A percentile compares a stretch with the other conserved stretches of the same genome.
Evolutionary conservation across 2,113 vertebrate species (phyloP).

Genomic region (Neolamprologus longior): DNA sequence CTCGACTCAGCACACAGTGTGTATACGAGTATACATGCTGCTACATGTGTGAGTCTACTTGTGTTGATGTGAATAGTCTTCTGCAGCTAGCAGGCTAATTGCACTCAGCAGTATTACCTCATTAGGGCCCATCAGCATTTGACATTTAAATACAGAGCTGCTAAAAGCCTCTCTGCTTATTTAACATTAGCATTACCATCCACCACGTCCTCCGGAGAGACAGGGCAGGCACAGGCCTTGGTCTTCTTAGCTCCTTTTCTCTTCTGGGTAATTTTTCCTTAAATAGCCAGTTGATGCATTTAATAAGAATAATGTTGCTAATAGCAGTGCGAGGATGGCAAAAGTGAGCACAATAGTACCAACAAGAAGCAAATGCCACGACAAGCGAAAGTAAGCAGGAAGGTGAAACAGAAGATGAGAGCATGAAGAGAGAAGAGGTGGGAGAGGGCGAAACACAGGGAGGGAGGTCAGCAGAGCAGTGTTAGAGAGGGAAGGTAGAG

Average conservation of each 20-base stretch:
- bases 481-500: conserved; percentile 88
- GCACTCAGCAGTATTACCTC: conserved; percentile 61
- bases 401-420: conserved; percentile 30
- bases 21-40: neutral
- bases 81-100: conserved; percentile 47
- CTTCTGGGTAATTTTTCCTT: neutral
- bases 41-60: neutral
- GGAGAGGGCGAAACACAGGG: conserved; percentile 64
- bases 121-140: conserved; percentile 64
- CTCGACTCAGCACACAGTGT: neutral
- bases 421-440: conserved; percentile 11
- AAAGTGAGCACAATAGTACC: neutral
- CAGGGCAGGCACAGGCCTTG: neutral
- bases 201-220: conserved; percentile 19
- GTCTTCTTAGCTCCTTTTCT: conserved; percentile 31
- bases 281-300: conserved; percentile 30
- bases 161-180: conserved; percentile 68
- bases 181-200: conserved; percentile 61
- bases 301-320: conserved; percentile 35
- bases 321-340: neutral
- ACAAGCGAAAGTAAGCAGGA: conserved; percentile 16
- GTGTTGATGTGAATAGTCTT: conserved; percentile 27
- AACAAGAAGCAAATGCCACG: neutral
- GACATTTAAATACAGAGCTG: conserved; percentile 66
- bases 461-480: conserved; percentile 89